Percentiles rank a stretch among this genome's conserved stretches.
phyloP scores from a whole-genome alignment of 1,140 invertebrate genomes.

The Bombyx mandarina region DNA sequence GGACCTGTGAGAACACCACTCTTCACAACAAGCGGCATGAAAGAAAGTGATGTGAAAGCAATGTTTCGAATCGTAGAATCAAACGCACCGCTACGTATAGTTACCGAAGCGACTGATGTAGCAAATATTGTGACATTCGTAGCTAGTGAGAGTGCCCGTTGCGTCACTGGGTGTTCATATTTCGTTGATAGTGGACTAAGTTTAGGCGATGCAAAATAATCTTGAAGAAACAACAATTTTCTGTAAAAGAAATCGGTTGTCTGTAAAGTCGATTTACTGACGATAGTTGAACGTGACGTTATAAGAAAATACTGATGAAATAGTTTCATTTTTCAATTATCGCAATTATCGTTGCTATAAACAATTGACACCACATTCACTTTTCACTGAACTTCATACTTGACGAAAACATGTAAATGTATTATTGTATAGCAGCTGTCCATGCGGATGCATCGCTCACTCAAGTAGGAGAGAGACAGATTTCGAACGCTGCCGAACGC shows the following conservation, averaged over 20 bases:
- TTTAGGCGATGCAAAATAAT: slow-evolving; percentile 20
- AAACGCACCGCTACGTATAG: slow-evolving; percentile 29
- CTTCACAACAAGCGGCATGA: slow-evolving; percentile 69
- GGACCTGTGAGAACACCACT: slow-evolving; percentile 81
- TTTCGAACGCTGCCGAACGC: too few species aligned
- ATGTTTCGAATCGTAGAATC: slow-evolving; percentile 23
- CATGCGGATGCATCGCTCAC: too few species aligned
- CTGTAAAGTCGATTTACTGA: too few species aligned
- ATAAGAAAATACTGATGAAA: too few species aligned
- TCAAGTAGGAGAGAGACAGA: too few species aligned
- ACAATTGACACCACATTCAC: too few species aligned
- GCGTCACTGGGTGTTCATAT: slow-evolving; percentile 38
- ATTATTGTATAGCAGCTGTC: too few species aligned
- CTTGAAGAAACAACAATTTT: background rate
- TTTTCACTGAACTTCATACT: too few species aligned
- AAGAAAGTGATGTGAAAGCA: slow-evolving; percentile 21
- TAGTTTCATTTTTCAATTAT: too few species aligned
- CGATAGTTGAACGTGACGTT: too few species aligned
- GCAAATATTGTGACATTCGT: slow-evolving; percentile 41
- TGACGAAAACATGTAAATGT: too few species aligned
- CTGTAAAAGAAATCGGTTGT: background rate
- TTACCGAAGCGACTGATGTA: slow-evolving; percentile 31
- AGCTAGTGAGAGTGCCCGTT: slow-evolving; percentile 40
- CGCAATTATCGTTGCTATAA: too few species aligned
- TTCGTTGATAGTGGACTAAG: slow-evolving; percentile 37